A percentile compares a stretch with the other conserved stretches of the same genome.
phyloP scores from a whole-genome alignment of 2,797 vertebrate species.

The Leptoclinus maculatus region DNA sequence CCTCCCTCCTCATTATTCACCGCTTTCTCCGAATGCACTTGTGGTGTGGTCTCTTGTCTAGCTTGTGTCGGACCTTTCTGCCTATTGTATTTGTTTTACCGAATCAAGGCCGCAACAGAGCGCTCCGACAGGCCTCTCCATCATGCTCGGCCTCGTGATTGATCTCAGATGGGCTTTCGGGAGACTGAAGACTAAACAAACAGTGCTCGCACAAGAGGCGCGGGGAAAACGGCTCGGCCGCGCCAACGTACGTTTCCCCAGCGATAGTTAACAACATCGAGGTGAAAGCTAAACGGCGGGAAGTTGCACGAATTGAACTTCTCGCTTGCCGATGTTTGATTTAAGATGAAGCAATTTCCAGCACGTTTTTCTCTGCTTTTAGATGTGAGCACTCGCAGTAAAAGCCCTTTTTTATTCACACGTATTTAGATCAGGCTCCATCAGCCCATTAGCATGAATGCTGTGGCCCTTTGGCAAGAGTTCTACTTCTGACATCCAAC shows the following conservation, averaged over 20 bases:
- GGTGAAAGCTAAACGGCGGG: conserved; percentile 32
- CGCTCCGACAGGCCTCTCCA: conserved; percentile 81
- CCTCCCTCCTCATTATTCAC: conserved; percentile 63
- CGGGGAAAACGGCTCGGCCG: neutral
- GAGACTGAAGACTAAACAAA: conserved; percentile 72
- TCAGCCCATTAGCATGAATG: conserved; percentile 75
- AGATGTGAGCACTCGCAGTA: conserved; percentile 62
- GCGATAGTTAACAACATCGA: conserved; percentile 21
- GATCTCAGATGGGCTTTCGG: conserved; percentile 77
- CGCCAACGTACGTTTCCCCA: neutral
- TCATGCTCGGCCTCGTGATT: conserved; percentile 79
- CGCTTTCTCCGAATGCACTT: conserved; percentile 30
- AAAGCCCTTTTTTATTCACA: conserved; percentile 75
- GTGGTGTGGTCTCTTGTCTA: conserved; percentile 63
- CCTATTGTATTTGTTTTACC: conserved; percentile 78
- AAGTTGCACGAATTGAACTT: conserved; percentile 54
- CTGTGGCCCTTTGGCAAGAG: conserved; percentile 70
- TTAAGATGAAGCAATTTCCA: conserved; percentile 50
- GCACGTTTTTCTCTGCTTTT: conserved; percentile 43
- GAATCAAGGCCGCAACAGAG: conserved; percentile 81
- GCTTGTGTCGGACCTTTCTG: conserved; percentile 56
- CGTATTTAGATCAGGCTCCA: conserved; percentile 74
- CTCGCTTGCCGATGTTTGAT: conserved; percentile 40
- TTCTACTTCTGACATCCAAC: conserved; percentile 74
- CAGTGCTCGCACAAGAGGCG: neutral